Evolutionary conservation across 2,113 vertebrate genomes (phyloP).

Genomic region (Cyphomyrus plagiostoma): DNA sequence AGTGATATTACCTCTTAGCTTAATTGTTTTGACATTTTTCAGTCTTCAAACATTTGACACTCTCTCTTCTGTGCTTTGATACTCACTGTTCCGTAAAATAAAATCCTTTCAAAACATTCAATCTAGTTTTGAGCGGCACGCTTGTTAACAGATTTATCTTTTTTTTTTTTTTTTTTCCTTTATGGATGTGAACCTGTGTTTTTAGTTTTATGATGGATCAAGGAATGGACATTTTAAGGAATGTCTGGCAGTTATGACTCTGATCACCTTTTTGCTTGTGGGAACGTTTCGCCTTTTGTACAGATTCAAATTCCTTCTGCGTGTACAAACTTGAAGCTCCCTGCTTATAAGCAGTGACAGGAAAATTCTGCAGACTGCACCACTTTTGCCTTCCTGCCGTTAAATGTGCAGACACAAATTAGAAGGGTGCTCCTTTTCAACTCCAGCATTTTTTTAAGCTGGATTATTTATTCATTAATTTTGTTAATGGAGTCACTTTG

Average conservation of each 20-base stretch:
- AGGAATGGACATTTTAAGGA: background rate
- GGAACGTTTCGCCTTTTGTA: background rate
- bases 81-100: background rate
- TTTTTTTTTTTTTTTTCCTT: background rate
- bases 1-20: background rate
- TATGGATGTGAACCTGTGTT: background rate
- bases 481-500: constrained; percentile 1
- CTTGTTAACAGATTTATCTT: background rate
- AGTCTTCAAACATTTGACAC: background rate
- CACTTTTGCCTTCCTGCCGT: background rate
- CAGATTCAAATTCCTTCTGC: constrained; percentile 15
- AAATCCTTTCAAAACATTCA: background rate
- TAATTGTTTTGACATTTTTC: background rate
- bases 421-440: background rate
- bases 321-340: background rate
- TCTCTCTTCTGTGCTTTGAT: background rate
- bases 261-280: background rate
- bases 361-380: constrained; percentile 1
- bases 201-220: background rate
- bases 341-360: background rate
- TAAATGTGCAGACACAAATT: background rate
- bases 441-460: background rate
- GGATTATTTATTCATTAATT: background rate
- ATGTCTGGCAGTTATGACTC: background rate
- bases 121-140: background rate